phyloP scores from a whole-genome alignment of 2,113 vertebrate species.

The Megaceryle maxima region DNA sequence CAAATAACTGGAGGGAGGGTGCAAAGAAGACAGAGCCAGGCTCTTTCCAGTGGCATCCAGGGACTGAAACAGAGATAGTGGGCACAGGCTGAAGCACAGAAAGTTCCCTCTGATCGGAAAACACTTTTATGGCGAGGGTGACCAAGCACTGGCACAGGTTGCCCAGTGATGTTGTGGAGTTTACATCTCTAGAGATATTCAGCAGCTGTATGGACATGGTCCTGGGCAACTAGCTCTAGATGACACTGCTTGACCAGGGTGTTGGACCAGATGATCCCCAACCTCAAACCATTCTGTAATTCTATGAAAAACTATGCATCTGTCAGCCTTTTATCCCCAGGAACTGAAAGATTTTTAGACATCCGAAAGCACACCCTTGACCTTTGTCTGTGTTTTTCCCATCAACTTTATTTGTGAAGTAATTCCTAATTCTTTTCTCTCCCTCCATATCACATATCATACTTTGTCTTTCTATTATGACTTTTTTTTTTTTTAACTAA shows the following conservation, averaged over 20 bases:
- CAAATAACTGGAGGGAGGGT: background rate
- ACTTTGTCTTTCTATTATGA: background rate
- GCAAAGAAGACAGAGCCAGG: accelerated
- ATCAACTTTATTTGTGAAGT: background rate
- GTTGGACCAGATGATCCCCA: background rate
- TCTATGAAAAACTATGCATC: background rate
- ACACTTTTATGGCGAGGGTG: background rate
- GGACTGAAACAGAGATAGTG: background rate
- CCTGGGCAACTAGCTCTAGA: background rate
- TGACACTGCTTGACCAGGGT: background rate
- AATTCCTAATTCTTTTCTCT: background rate
- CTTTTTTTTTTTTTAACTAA: background rate
- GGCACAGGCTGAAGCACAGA: background rate
- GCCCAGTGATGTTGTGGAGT: background rate
- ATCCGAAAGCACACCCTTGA: background rate
- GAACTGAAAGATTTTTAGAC: background rate
- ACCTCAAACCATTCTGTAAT: background rate
- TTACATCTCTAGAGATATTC: background rate
- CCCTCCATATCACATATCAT: background rate
- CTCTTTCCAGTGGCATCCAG: background rate
- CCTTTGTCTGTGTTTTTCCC: background rate
- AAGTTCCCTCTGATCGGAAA: background rate
- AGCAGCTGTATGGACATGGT: background rate
- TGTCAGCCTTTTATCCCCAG: background rate
- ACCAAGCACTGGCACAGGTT: background rate